These are phyloP conservation scores for Arvicola amphibius DNA, from an alignment of 2,797 vertebrate species.

Conservation along the genomic window DNA sequence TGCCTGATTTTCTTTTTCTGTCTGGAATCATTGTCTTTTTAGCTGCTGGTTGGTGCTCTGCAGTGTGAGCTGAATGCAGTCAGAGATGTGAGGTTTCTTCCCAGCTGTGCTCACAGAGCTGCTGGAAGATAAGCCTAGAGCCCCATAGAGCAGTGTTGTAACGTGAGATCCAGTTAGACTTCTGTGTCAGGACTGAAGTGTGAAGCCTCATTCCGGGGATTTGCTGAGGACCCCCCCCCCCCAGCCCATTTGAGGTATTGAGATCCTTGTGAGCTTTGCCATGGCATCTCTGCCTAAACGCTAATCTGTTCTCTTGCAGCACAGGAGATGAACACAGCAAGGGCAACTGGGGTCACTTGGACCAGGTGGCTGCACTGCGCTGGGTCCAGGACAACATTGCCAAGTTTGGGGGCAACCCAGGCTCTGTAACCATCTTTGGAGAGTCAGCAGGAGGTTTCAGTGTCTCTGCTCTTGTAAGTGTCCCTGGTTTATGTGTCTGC, in stretches of 20 bases:
- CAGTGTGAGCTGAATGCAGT: not conserved
- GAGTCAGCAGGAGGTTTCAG: constrained; percentile 92
- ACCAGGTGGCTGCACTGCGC: constrained; percentile 92
- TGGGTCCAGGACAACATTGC: constrained; percentile 94
- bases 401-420: constrained; percentile 91
- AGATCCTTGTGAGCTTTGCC: not conserved
- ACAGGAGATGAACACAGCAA: constrained; percentile 90
- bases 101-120: not conserved
- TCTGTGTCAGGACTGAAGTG: not conserved
- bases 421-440: constrained; percentile 91
- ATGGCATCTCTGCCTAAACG: not conserved
- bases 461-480: constrained; percentile 90
- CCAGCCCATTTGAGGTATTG: not conserved
- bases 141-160: too few relatives aligned
- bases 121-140: not conserved
- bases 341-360: constrained; percentile 94
- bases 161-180: not conserved
- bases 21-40: not conserved
- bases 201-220: not conserved
- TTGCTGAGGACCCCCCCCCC: not conserved
- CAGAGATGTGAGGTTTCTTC: not conserved
- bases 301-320: constrained; percentile 81
- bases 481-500: not conserved
- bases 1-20: not conserved
- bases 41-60: not conserved